Evolutionary conservation across 2,113 vertebrate species (phyloP).

Genomic region (Lipophrys pholis): DNA sequence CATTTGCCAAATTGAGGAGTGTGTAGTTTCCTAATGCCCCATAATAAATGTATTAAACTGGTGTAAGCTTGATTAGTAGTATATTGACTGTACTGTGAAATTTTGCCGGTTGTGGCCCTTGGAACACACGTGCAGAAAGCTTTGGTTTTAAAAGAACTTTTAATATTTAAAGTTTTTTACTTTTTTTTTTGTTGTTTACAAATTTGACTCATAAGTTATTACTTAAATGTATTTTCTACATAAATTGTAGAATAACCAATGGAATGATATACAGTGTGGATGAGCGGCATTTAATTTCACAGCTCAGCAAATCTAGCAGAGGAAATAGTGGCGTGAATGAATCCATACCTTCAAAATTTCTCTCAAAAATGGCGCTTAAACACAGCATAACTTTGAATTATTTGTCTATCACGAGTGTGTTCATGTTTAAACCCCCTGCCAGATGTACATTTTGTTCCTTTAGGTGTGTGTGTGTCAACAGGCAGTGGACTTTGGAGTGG

Average conservation of each 20-base stretch:
- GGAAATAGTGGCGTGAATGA: neutral
- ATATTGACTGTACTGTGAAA: conserved; percentile 17
- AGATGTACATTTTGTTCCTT: conserved; percentile 53
- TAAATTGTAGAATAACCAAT: too few relatives aligned
- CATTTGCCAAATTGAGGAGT: conserved; percentile 52
- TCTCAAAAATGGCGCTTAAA: neutral
- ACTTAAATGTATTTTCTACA: too few relatives aligned
- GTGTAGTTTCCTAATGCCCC: conserved; percentile 34
- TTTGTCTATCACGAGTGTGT: neutral
- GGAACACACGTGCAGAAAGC: conserved; percentile 30
- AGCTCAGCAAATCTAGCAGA: conserved; percentile 21
- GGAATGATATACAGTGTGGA: conserved; percentile 3
- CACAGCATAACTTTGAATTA: neutral
- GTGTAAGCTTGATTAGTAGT: neutral
- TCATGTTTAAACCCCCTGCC: conserved; percentile 10
- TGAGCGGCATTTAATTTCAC: conserved; percentile 44
- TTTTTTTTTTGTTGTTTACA: neutral
- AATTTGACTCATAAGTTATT: too few relatives aligned
- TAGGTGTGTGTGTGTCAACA: conserved; percentile 46
- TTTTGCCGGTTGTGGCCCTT: conserved; percentile 32
- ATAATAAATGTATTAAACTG: conserved; percentile 16
- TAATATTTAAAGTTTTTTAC: neutral
- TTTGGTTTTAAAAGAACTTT: conserved; percentile 1
- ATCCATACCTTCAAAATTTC: neutral
- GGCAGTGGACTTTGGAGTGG: conserved; percentile 53